Evolutionary conservation across 1,140 invertebrate species (phyloP).

Genomic region (Hylaeus volcanicus): DNA sequence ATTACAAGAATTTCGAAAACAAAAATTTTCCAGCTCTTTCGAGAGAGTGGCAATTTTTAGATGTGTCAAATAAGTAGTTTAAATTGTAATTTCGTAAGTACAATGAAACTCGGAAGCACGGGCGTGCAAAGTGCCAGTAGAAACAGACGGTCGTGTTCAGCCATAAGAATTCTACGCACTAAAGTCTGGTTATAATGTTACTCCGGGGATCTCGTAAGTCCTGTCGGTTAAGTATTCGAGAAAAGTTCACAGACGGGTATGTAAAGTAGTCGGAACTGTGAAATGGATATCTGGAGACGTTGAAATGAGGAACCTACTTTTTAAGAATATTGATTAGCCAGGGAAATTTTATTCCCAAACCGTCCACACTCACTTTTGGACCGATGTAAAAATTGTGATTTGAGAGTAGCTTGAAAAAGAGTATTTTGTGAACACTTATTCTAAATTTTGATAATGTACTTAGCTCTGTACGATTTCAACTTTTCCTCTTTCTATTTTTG

Average conservation of each 20-base stretch:
- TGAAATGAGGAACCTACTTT: constrained; percentile 35
- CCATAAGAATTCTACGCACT: constrained; percentile 6
- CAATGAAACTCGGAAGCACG: background rate
- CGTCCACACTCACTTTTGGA: background rate
- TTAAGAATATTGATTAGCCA: background rate
- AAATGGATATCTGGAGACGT: constrained; percentile 35
- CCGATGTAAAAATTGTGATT: background rate
- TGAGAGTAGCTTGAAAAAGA: background rate
- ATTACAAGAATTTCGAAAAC: background rate
- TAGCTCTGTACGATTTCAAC: no score
- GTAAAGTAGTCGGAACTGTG: constrained; percentile 24
- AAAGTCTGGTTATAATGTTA: constrained; percentile 24
- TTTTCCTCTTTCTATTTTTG: no score
- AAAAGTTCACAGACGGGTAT: constrained; percentile 31
- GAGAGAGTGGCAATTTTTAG: background rate
- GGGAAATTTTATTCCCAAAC: background rate
- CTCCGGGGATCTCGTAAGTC: constrained; percentile 41
- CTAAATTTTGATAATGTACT: no score
- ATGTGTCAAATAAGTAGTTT: background rate
- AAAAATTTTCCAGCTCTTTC: background rate
- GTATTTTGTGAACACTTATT: no score
- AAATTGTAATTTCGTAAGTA: background rate
- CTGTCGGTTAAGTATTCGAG: constrained; percentile 40
- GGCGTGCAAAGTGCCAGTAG: background rate
- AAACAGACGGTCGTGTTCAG: constrained; percentile 11